phyloP scores from a whole-genome alignment of 1,140 invertebrate species.

The Panagrolaimus sp. region DNA sequence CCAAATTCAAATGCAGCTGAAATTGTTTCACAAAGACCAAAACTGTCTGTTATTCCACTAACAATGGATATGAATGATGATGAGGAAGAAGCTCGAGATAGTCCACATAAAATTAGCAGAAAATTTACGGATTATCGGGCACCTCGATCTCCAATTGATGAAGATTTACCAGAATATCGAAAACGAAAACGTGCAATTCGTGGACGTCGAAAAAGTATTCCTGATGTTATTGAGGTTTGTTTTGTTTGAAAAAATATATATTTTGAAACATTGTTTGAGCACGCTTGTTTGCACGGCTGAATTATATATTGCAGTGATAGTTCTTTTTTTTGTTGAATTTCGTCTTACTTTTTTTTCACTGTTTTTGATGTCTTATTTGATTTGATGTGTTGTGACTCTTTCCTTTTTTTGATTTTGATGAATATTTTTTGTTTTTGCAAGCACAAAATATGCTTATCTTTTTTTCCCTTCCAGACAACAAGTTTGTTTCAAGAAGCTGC shows the following conservation, averaged over 20 bases:
- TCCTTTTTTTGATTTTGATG: neutral
- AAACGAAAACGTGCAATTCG: neutral
- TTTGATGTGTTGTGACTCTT: neutral
- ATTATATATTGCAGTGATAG: too few relatives aligned
- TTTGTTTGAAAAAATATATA: neutral
- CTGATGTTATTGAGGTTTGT: slow-evolving; percentile 32
- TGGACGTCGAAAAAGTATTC: slow-evolving; percentile 28
- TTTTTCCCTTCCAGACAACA: slow-evolving; percentile 6
- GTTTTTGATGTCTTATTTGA: slow-evolving; percentile 2
- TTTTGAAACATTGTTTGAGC: neutral
- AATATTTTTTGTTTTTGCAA: neutral
- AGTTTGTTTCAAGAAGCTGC: slow-evolving; percentile 7
- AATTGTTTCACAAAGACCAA: slow-evolving; percentile 26
- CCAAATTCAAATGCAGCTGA: slow-evolving; percentile 14
- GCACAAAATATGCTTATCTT: neutral
- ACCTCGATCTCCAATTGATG: neutral
- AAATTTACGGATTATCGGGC: neutral
- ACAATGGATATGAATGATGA: slow-evolving; percentile 16
- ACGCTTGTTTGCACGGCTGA: slow-evolving; percentile 54
- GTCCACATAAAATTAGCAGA: neutral
- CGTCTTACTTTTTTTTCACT: neutral
- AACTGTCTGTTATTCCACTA: neutral
- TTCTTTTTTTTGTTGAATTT: neutral
- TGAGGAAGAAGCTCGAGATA: neutral
- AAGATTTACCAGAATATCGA: slow-evolving; percentile 2